A percentile compares a stretch with the other conserved stretches of the same genome.
phyloP scores from a whole-genome alignment of 2,888 invertebrate genomes.

The Microctonus aethiopoides region DNA sequence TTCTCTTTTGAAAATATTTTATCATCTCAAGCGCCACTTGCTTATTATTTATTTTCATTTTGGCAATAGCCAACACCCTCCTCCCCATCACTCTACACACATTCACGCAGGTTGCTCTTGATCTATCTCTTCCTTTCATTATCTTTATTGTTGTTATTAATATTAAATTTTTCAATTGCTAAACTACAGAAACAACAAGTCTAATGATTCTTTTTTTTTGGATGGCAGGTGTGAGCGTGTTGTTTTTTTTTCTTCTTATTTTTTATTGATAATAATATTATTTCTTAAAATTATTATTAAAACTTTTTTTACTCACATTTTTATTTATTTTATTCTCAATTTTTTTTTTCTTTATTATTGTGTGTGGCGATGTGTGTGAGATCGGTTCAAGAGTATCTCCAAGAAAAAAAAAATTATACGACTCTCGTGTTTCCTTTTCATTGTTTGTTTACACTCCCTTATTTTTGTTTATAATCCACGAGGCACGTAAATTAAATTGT shows the following conservation, averaged over 20 bases:
- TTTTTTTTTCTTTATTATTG: too few relatives aligned
- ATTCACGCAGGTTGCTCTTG: neutral
- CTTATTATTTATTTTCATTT: neutral
- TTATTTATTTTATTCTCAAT: too few relatives aligned
- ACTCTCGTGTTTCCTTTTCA: neutral
- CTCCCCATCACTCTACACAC: neutral
- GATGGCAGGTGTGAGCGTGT: slow-evolving; percentile 59
- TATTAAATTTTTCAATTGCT: slow-evolving; percentile 14
- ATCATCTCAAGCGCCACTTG: neutral
- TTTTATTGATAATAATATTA: slow-evolving; percentile 15
- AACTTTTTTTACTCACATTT: slow-evolving; percentile 40
- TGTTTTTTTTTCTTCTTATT: slow-evolving; percentile 29
- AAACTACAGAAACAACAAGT: slow-evolving; percentile 32
- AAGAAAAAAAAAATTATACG: slow-evolving; percentile 36
- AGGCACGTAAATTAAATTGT: slow-evolving; percentile 44
- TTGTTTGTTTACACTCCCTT: neutral
- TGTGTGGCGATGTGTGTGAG: slow-evolving; percentile 52
- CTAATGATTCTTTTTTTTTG: slow-evolving; percentile 40
- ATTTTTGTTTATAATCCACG: neutral
- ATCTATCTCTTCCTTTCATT: neutral
- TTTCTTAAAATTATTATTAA: slow-evolving; percentile 32
- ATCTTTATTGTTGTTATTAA: slow-evolving; percentile 20
- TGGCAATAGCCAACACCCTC: neutral
- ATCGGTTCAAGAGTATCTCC: slow-evolving; percentile 54
- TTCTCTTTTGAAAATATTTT: neutral